Evolutionary conservation across 2,888 invertebrate species (phyloP).

Genomic region (Protophormia terraenovae): DNA sequence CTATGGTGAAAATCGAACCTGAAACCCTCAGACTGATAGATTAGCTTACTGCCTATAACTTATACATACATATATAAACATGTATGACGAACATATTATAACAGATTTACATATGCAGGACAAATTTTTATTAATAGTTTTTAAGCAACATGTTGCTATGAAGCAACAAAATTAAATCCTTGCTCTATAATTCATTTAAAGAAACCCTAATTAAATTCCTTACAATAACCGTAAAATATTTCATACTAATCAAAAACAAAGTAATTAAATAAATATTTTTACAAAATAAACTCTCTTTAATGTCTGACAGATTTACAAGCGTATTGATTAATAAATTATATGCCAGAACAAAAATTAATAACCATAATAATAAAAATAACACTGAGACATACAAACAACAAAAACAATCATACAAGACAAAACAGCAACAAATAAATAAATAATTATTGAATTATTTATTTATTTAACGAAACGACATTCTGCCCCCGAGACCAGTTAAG

Average conservation of each 20-base stretch:
- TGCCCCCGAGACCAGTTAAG: slow-evolving; percentile 27
- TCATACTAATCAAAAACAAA: background rate
- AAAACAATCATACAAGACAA: background rate
- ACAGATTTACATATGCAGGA: no score
- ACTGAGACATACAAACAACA: background rate
- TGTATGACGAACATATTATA: no score
- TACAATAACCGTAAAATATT: background rate
- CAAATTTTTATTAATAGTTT: no score
- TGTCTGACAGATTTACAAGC: slow-evolving; percentile 32
- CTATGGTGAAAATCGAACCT: no score
- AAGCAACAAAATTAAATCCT: background rate
- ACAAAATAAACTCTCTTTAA: background rate
- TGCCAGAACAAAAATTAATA: slow-evolving; percentile 1
- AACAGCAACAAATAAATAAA: background rate
- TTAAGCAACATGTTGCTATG: no score
- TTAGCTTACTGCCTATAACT: no score
- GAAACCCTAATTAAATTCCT: background rate
- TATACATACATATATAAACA: no score
- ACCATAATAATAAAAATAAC: slow-evolving; percentile 2
- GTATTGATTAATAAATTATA: slow-evolving; percentile 15
- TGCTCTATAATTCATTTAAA: background rate
- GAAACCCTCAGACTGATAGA: no score
- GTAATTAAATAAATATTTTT: slow-evolving; percentile 27
- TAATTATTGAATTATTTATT: slow-evolving; percentile 34
- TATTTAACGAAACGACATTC: slow-evolving; percentile 28